Evolutionary conservation across 2,888 invertebrate genomes (phyloP).

Genomic region (Microplitis deprimator): DNA sequence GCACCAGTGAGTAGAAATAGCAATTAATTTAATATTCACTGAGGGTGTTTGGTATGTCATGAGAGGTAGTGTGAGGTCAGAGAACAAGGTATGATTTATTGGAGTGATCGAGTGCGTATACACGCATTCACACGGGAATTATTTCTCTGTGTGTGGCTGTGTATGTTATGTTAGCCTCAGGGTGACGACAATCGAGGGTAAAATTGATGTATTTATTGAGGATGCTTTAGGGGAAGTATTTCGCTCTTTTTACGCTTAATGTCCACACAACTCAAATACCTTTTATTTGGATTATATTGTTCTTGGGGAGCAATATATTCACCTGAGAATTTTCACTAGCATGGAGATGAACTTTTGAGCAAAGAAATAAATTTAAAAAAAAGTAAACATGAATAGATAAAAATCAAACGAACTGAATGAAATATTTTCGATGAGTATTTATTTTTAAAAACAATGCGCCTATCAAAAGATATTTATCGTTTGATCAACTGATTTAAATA

Average conservation of each 20-base stretch:
- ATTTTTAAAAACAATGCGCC: background rate
- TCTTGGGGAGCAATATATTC: background rate
- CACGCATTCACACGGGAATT: slow-evolving; percentile 40
- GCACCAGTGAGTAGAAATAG: slow-evolving; percentile 45
- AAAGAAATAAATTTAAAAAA: background rate
- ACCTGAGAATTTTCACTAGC: background rate
- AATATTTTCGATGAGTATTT: background rate
- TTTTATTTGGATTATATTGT: slow-evolving; percentile 3
- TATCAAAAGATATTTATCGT: background rate
- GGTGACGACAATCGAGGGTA: slow-evolving; percentile 37
- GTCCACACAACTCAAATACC: background rate
- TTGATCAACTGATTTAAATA: background rate
- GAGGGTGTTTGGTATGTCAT: slow-evolving; percentile 24
- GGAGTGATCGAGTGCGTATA: slow-evolving; percentile 42
- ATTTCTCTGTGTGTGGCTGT: slow-evolving; percentile 12
- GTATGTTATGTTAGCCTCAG: slow-evolving; percentile 24
- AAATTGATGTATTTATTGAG: slow-evolving; percentile 41
- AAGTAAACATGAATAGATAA: background rate
- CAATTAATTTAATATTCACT: slow-evolving; percentile 55
- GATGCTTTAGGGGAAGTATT: slow-evolving; percentile 22
- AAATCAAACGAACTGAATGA: background rate
- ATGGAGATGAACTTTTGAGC: background rate
- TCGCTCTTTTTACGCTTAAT: slow-evolving; percentile 10
- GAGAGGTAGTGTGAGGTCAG: slow-evolving; percentile 33
- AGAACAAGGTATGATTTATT: slow-evolving; percentile 51